These are phyloP conservation scores for Siniperca scherzeri DNA, from an alignment of 2,797 vertebrate genomes.

Conservation along the genomic window DNA sequence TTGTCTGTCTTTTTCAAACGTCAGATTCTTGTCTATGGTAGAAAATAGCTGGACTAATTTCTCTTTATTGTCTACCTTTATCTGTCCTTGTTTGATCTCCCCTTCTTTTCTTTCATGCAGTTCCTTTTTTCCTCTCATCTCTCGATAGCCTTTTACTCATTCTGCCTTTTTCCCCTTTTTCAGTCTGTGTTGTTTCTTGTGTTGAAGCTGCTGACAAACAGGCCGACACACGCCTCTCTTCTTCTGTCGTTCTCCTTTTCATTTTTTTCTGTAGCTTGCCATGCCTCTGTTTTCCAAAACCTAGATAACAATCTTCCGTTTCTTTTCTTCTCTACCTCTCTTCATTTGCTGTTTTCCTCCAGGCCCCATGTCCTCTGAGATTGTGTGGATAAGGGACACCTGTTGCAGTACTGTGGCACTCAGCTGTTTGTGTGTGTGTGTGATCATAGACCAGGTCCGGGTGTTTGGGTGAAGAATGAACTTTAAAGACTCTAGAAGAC, in stretches of 20 bases:
- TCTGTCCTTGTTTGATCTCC: conserved; percentile 61
- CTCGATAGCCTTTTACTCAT: conserved; percentile 20
- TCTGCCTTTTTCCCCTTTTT: conserved; percentile 16
- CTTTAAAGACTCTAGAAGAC: conserved; percentile 75
- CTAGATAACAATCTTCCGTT: conserved; percentile 61
- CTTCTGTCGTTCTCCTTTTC: conserved; percentile 1
- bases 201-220: conserved; percentile 45
- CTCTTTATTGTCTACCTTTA: conserved; percentile 50
- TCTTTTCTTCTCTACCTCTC: conserved; percentile 56
- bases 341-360: conserved; percentile 55
- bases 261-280: conserved; percentile 15
- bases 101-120: conserved; percentile 45
- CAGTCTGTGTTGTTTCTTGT: conserved; percentile 18
- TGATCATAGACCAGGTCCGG: conserved; percentile 47
- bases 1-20: conserved; percentile 49
- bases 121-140: conserved; percentile 48
- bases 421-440: conserved; percentile 41
- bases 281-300: conserved; percentile 28
- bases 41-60: conserved; percentile 30
- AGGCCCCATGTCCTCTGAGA: conserved; percentile 50
- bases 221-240: conserved; percentile 61
- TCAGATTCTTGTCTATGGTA: conserved; percentile 39
- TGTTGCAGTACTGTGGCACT: conserved; percentile 56
- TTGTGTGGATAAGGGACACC: conserved; percentile 75
- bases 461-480: conserved; percentile 70